These are phyloP conservation scores for Caenorhabditis doughertyi DNA, from an alignment of 2,888 invertebrate genomes.

Conservation along the genomic window DNA sequence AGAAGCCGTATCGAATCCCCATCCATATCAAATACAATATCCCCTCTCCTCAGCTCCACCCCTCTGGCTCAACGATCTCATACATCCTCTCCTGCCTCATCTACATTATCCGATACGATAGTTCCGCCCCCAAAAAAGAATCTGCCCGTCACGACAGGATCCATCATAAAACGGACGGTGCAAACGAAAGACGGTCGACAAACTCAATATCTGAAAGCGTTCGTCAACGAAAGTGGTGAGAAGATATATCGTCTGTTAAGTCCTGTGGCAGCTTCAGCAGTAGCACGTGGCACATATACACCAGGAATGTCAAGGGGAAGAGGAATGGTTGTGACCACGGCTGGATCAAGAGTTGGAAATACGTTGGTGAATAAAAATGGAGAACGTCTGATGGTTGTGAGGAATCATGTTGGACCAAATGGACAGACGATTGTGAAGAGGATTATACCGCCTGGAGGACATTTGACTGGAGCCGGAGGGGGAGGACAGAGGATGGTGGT, in stretches of 20 bases:
- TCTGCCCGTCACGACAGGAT: slow-evolving; percentile 25
- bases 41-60: slow-evolving; percentile 28
- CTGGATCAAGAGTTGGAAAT: not conserved
- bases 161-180: slow-evolving; percentile 63
- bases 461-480: too few species aligned
- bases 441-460: slow-evolving; percentile 4
- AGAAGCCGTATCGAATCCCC: slow-evolving; percentile 16
- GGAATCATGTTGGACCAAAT: slow-evolving; percentile 42
- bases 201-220: slow-evolving; percentile 64
- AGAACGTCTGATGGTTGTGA: slow-evolving; percentile 37
- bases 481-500: slow-evolving; percentile 14
- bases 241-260: slow-evolving; percentile 44
- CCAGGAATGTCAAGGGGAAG: not conserved
- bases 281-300: slow-evolving; percentile 7
- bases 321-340: not conserved
- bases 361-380: slow-evolving; percentile 45
- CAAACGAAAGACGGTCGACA: slow-evolving; percentile 66
- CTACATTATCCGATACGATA: slow-evolving; percentile 17
- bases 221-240: slow-evolving; percentile 56
- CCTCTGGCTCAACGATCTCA: slow-evolving; percentile 23
- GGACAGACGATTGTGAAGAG: slow-evolving; percentile 41
- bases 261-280: slow-evolving; percentile 16
- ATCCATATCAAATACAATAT: slow-evolving; percentile 37
- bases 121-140: slow-evolving; percentile 15
- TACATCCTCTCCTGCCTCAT: slow-evolving; percentile 56